These are phyloP conservation scores for Coelopa frigida DNA, from an alignment of 1,140 invertebrate species.

Conservation along the genomic window DNA sequence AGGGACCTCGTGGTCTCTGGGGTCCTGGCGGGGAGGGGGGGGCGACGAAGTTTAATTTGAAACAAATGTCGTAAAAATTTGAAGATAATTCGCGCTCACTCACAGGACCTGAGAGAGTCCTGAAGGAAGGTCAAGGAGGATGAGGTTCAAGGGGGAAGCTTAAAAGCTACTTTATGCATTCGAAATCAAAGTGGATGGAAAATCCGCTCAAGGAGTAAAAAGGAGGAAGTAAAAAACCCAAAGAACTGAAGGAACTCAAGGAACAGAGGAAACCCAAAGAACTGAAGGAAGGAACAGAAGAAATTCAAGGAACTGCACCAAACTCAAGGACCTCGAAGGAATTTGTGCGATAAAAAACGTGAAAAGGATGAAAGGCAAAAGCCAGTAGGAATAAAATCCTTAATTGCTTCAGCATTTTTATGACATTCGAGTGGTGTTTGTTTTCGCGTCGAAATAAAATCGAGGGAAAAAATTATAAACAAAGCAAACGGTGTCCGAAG, in stretches of 20 bases:
- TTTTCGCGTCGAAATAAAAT: too few relatives aligned
- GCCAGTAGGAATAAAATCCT: constrained; percentile 5
- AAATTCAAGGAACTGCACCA: not conserved
- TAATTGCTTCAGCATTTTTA: constrained; percentile 8
- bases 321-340: constrained; percentile 1
- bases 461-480: too few relatives aligned
- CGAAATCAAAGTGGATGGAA: not conserved
- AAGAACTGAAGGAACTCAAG: not conserved
- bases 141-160: too few relatives aligned
- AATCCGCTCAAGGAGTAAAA: not conserved
- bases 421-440: constrained; percentile 7
- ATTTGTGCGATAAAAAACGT: not conserved
- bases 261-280: not conserved
- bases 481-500: too few relatives aligned
- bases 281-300: not conserved
- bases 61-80: constrained; percentile 9
- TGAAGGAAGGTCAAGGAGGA: too few relatives aligned
- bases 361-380: constrained; percentile 1
- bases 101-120: too few relatives aligned
- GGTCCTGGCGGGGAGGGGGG: too few relatives aligned
- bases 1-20: too few relatives aligned
- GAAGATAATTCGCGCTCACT: not conserved
- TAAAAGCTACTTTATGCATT: not conserved
- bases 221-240: not conserved
- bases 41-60: constrained; percentile 7